A percentile compares a stretch with the other conserved stretches of the same genome.
phyloP scores from a whole-genome alignment of 1,140 invertebrate species.

The Drosophila ficusphila region DNA sequence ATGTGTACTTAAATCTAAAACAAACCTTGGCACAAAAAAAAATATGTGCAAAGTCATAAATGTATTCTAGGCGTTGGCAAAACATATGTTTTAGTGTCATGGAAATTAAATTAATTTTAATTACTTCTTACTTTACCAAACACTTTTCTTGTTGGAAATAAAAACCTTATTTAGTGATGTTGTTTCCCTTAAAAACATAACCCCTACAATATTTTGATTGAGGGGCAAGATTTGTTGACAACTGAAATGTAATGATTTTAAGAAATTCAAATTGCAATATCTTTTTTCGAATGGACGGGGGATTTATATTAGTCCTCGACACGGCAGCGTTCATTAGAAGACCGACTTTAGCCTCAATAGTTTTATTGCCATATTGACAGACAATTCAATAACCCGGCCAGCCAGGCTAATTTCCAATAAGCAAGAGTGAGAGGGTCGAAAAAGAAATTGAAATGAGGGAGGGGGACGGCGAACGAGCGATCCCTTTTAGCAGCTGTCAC shows the following conservation, averaged over 20 bases:
- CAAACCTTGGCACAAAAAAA: not conserved
- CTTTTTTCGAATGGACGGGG: not conserved
- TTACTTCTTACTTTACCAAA: too few species aligned
- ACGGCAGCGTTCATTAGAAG: constrained; percentile 20
- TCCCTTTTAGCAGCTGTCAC: constrained; percentile 75
- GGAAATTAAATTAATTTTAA: too few species aligned
- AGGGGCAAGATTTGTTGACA: not conserved
- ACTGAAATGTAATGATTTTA: not conserved
- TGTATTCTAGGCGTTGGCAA: too few species aligned
- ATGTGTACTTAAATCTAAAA: not conserved
- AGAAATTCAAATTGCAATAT: not conserved
- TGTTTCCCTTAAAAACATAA: not conserved
- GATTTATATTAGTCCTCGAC: not conserved
- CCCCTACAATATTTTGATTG: not conserved
- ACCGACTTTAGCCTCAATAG: constrained; percentile 45
- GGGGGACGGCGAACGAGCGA: constrained; percentile 19
- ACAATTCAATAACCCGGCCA: constrained; percentile 55
- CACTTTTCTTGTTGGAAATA: too few species aligned
- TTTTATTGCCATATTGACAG: constrained; percentile 78
- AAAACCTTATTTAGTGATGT: too few species aligned
- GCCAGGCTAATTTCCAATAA: constrained; percentile 30
- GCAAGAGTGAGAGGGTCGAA: constrained; percentile 31
- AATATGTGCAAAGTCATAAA: not conserved
- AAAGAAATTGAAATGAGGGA: not conserved
- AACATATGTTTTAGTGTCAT: not conserved